Conservation (phyloP, 2,113 vertebrate species). For the Gambusia holbrooki region DNA sequence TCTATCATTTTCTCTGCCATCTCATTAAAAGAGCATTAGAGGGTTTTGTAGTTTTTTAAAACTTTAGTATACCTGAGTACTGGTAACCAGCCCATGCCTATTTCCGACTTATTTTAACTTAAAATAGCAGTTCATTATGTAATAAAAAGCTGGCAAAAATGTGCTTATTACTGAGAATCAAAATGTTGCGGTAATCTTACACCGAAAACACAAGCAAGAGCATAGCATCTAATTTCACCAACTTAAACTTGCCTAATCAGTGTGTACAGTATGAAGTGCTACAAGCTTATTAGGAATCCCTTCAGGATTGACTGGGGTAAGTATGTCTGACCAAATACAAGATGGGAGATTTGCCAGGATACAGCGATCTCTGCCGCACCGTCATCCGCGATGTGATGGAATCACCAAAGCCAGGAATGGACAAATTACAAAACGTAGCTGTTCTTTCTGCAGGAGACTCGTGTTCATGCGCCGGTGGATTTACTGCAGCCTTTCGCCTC, state of each 20-base stretch:
- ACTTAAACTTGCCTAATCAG: conserved; percentile 28
- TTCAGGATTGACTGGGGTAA: conserved; percentile 31
- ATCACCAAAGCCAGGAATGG: background rate
- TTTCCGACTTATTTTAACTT: no score
- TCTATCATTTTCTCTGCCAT: background rate
- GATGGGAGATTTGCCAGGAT: conserved; percentile 16
- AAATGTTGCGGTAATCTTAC: no score
- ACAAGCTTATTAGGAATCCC: conserved; percentile 50
- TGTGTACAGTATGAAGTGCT: conserved; percentile 22
- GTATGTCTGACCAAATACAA: conserved; percentile 15
- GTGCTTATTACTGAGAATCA: no score
- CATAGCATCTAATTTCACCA: conserved; percentile 23
- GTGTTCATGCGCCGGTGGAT: conserved; percentile 47
- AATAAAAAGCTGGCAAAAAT: no score
- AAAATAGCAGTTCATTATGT: no score
- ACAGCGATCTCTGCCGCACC: conserved; percentile 7
- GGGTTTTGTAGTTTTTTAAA: no score
- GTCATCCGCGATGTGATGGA: background rate
- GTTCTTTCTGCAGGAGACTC: conserved; percentile 18
- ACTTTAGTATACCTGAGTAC: no score
- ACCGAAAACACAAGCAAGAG: conserved; percentile 17
- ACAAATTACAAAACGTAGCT: background rate
- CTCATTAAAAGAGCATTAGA: no score
- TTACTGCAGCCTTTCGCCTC: conserved; percentile 54
- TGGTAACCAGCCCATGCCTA: no score